A percentile compares a stretch with the other conserved stretches of the same genome.
Evolutionary conservation across 2,888 invertebrate genomes (phyloP).

Genomic region (Coelopa pilipes): DNA sequence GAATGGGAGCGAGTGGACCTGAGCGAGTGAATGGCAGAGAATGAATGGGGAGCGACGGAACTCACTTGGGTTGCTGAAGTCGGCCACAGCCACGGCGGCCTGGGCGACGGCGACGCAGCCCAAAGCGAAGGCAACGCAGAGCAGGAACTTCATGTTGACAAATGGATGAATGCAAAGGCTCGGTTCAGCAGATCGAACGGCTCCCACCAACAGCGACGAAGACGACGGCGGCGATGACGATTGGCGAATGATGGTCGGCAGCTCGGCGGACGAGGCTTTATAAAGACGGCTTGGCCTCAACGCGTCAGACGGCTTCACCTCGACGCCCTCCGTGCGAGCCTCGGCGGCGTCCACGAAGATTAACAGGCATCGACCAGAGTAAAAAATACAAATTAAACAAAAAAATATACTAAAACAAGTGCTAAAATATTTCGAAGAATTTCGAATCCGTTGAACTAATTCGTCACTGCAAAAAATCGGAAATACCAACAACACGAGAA

Average conservation of each 20-base stretch:
- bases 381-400: not conserved
- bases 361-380: not conserved
- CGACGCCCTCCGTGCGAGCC: not conserved
- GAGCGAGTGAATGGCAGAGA: too few relatives aligned
- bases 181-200: not conserved
- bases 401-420: not conserved
- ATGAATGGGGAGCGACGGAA: not conserved
- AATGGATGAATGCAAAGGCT: not conserved
- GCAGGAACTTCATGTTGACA: conserved; percentile 25
- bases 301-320: too few relatives aligned
- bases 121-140: conserved; percentile 29
- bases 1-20: too few relatives aligned
- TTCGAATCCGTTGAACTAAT: conserved; percentile 16
- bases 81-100: conserved; percentile 52
- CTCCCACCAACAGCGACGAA: too few relatives aligned
- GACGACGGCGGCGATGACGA: too few relatives aligned
- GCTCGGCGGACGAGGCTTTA: not conserved
- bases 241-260: conserved; percentile 6
- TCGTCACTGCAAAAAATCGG: not conserved
- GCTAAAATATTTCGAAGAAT: too few relatives aligned
- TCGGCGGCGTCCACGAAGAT: not conserved
- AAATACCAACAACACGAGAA: too few relatives aligned
- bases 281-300: conserved; percentile 11
- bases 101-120: conserved; percentile 41
- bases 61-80: conserved; percentile 55